Conservation (phyloP, 1,140 invertebrate genomes). For the Drosophila pseudoobscura region DNA sequence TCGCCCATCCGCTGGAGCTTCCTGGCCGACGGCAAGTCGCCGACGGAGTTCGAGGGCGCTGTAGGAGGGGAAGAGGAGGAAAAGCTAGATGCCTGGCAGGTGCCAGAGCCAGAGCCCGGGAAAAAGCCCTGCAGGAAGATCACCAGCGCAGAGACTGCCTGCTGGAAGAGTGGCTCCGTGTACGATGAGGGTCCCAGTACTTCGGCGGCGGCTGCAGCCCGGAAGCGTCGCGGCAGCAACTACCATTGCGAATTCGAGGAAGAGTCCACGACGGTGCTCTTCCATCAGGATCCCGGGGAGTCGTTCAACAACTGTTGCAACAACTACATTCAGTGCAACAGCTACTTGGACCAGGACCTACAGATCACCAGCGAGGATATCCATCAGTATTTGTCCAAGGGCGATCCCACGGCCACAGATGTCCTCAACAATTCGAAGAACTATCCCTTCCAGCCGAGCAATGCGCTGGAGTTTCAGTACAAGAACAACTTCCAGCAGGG, state of each 20-base stretch:
- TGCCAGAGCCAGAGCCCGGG: conserved; percentile 55
- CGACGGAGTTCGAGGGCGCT: conserved; percentile 62
- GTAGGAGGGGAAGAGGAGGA: conserved; percentile 49
- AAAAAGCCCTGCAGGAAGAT: conserved; percentile 63
- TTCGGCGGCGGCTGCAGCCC: conserved; percentile 55
- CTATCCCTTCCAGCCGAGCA: conserved; percentile 81
- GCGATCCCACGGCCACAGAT: conserved; percentile 57
- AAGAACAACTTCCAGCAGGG: conserved; percentile 81
- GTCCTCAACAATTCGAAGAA: conserved; percentile 80
- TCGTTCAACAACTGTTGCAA: conserved; percentile 80
- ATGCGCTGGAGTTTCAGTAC: conserved; percentile 80
- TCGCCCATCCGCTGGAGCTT: conserved; percentile 83
- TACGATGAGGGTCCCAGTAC: conserved; percentile 71
- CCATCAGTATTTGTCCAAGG: conserved; percentile 80
- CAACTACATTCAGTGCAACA: conserved; percentile 82
- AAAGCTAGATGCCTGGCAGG: conserved; percentile 55
- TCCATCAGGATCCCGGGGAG: conserved; percentile 77
- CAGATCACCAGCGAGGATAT: conserved; percentile 83
- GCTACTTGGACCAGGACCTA: conserved; percentile 79
- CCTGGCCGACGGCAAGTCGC: conserved; percentile 73
- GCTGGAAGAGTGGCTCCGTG: conserved; percentile 44
- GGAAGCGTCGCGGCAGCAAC: conserved; percentile 70
- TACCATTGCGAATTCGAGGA: conserved; percentile 78
- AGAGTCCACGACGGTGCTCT: conserved; percentile 79
- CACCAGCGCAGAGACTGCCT: conserved; percentile 36